A percentile compares a stretch with the other conserved stretches of the same genome.
These are phyloP conservation scores for Capreolus pygargus DNA, from an alignment of 2,113 vertebrate species.

Conservation along the genomic window DNA sequence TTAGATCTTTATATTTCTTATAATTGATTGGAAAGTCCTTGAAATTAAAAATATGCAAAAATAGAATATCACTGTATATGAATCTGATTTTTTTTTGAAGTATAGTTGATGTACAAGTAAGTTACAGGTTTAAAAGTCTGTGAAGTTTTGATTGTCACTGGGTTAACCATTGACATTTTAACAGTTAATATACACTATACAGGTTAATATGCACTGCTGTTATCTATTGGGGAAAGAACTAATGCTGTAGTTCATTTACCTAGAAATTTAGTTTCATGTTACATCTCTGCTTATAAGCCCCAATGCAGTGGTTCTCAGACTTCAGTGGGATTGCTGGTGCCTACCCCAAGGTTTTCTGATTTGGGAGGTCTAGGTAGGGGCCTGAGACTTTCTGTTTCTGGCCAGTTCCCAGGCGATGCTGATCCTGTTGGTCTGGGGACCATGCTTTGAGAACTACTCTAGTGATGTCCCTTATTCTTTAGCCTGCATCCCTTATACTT, in stretches of 20 bases:
- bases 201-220: neutral
- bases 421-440: neutral
- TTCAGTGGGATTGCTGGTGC: neutral
- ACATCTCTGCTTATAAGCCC: neutral
- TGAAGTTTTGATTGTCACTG: neutral
- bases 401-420: neutral
- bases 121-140: neutral
- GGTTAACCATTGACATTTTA: neutral
- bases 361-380: neutral
- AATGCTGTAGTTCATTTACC: neutral
- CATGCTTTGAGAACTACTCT: neutral
- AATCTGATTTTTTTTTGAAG: neutral
- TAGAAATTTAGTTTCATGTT: too few species aligned
- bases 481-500: neutral
- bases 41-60: neutral
- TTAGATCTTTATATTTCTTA: neutral
- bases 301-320: neutral
- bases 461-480: neutral
- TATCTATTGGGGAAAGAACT: neutral
- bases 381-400: neutral
- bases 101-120: neutral
- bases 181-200: neutral
- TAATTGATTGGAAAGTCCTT: neutral
- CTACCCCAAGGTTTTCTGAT: neutral
- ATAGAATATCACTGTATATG: neutral